Percentiles rank a stretch among this genome's conserved stretches.
Conservation (phyloP, 2,113 vertebrate species). For the Corvus moneduloides region DNA sequence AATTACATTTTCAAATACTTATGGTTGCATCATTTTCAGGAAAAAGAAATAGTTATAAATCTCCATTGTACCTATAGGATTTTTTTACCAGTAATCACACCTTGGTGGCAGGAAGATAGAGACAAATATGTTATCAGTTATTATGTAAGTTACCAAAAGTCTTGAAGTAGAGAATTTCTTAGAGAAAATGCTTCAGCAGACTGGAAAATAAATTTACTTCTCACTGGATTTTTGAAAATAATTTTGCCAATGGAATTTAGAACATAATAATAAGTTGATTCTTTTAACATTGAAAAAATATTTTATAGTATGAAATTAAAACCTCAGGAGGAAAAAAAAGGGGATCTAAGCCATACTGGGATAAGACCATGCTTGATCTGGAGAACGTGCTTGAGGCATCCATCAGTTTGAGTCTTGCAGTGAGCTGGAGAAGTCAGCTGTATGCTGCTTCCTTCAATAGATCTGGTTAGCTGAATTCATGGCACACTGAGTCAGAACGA, state of each 20-base stretch:
- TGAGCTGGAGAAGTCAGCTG: neutral
- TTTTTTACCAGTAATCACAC: neutral
- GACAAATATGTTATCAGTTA: neutral
- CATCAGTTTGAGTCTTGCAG: constrained; percentile 26
- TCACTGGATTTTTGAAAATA: neutral
- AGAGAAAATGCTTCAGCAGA: neutral
- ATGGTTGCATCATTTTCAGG: neutral
- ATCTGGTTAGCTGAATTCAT: neutral
- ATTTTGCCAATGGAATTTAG: neutral
- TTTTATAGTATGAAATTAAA: neutral
- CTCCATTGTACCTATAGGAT: neutral
- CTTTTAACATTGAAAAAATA: neutral
- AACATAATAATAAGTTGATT: neutral
- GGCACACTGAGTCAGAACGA: neutral
- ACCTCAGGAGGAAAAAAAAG: neutral
- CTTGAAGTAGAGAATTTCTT: neutral
- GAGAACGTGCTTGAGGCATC: neutral
- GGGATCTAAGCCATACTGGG: neutral
- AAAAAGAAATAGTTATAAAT: neutral
- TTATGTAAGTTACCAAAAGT: neutral
- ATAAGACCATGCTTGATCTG: neutral
- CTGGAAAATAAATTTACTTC: neutral
- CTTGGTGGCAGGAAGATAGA: neutral
- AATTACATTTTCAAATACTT: neutral
- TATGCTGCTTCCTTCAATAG: constrained; percentile 4